Percentiles rank a stretch among this genome's conserved stretches.
Evolutionary conservation across 2,888 invertebrate species (phyloP).

Genomic region (Euproctis similis): DNA sequence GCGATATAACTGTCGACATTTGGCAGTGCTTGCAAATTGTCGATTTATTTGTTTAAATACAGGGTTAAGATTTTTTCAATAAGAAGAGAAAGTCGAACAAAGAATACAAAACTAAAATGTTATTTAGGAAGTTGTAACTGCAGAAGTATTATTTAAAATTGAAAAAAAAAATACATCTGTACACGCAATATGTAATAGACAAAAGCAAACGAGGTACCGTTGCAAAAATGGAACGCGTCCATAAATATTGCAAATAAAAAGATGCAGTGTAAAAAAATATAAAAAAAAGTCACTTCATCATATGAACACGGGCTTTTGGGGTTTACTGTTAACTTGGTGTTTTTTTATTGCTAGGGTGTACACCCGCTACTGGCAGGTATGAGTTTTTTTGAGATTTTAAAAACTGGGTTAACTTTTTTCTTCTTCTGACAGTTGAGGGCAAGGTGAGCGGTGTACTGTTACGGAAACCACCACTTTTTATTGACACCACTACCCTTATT

Average conservation of each 20-base stretch:
- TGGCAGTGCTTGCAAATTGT: conserved; percentile 31
- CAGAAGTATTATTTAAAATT: conserved; percentile 26
- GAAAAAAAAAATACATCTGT: conserved; percentile 50
- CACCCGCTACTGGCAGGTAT: conserved; percentile 68
- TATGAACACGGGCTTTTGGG: conserved; percentile 28
- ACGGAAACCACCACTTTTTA: conserved; percentile 67
- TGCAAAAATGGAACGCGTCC: conserved; percentile 44
- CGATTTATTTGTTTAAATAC: conserved; percentile 32
- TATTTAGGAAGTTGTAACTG: conserved; percentile 30
- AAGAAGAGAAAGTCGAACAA: conserved; percentile 31
- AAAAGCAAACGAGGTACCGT: conserved; percentile 49
- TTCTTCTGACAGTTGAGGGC: conserved; percentile 54
- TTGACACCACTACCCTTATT: conserved; percentile 58
- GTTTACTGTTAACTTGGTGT: conserved; percentile 51
- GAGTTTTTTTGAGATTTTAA: conserved; percentile 46
- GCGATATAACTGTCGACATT: conserved; percentile 20
- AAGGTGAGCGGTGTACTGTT: conserved; percentile 69
- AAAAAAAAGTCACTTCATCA: conserved; percentile 42
- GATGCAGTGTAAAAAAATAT: conserved; percentile 42
- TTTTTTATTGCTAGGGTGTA: conserved; percentile 34
- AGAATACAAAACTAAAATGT: conserved; percentile 28
- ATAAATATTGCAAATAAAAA: conserved; percentile 50
- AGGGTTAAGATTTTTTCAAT: conserved; percentile 34
- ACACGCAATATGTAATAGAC: conserved; percentile 39
- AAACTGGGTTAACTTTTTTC: conserved; percentile 65